Evolutionary conservation across 2,797 vertebrate genomes (phyloP).

Genomic region (Pangasius larnaudii): DNA sequence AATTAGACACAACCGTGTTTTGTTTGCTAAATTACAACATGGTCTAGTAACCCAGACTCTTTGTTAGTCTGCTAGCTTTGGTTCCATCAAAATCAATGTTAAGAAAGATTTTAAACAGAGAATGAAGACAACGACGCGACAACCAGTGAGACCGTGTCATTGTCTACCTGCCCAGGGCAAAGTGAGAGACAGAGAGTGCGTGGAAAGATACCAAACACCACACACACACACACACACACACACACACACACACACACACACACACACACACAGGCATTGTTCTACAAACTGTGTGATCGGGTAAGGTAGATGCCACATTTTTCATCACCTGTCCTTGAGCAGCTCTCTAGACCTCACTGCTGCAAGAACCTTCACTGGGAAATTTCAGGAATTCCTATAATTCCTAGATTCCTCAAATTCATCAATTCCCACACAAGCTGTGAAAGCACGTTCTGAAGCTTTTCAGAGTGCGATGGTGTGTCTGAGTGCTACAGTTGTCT

Average conservation of each 20-base stretch:
- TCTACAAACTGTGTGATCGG: not conserved
- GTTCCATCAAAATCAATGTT: not conserved
- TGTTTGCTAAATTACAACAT: not conserved
- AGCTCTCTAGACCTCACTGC: not conserved
- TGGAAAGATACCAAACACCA: not conserved
- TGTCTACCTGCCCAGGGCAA: not conserved
- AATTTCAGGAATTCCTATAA: not conserved
- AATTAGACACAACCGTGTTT: too few relatives aligned
- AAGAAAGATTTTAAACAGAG: not conserved
- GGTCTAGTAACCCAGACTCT: not conserved
- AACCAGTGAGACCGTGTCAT: not conserved
- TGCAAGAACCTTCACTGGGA: not conserved
- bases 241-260: too few relatives aligned
- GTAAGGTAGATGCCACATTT: not conserved
- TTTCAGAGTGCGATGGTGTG: not conserved
- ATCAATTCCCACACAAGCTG: not conserved
- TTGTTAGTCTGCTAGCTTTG: not conserved
- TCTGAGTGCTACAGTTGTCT: not conserved
- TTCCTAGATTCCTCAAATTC: not conserved
- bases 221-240: not conserved
- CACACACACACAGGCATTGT: not conserved
- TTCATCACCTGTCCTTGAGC: not conserved
- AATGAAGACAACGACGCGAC: not conserved
- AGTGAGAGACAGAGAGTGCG: not conserved
- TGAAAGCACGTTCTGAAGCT: not conserved